Conservation (phyloP, 2,888 invertebrate species). For the Cryptosula pallasiana region DNA sequence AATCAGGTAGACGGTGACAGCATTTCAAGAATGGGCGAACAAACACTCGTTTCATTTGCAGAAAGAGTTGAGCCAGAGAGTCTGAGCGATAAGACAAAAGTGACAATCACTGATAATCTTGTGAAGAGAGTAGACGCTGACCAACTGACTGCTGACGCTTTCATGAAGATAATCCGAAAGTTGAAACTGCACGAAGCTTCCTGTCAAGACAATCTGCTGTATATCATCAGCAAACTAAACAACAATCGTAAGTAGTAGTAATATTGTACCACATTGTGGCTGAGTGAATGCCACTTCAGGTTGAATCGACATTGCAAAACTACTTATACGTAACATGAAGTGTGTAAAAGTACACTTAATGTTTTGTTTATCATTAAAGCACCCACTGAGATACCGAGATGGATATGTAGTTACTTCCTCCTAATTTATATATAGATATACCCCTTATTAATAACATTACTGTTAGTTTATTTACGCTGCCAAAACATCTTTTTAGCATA, state of each 20-base stretch:
- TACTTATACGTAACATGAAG: too few species aligned
- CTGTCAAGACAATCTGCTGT: conserved; percentile 42
- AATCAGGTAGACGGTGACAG: conserved; percentile 9
- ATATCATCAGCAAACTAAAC: conserved; percentile 42
- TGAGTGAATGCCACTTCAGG: too few species aligned
- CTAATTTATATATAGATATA: too few species aligned
- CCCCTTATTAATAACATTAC: too few species aligned
- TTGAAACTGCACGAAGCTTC: conserved; percentile 38
- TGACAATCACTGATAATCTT: conserved; percentile 42
- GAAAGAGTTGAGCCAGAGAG: not conserved
- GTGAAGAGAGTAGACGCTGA: conserved; percentile 41
- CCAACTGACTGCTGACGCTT: conserved; percentile 43
- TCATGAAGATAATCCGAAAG: conserved; percentile 40
- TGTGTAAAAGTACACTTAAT: too few species aligned
- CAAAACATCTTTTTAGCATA: too few species aligned
- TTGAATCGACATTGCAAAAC: too few species aligned
- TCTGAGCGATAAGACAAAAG: not conserved
- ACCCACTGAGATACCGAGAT: too few species aligned
- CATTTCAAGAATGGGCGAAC: not conserved
- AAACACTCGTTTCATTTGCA: not conserved
- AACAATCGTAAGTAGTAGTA: conserved; percentile 43
- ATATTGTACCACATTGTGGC: too few species aligned
- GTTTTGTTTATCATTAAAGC: too few species aligned
- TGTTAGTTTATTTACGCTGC: too few species aligned
- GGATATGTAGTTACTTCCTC: too few species aligned